Percentiles rank a stretch among this genome's conserved stretches.
These are phyloP conservation scores for Corythaeola cristata DNA, from an alignment of 2,113 vertebrate species.

Conservation along the genomic window DNA sequence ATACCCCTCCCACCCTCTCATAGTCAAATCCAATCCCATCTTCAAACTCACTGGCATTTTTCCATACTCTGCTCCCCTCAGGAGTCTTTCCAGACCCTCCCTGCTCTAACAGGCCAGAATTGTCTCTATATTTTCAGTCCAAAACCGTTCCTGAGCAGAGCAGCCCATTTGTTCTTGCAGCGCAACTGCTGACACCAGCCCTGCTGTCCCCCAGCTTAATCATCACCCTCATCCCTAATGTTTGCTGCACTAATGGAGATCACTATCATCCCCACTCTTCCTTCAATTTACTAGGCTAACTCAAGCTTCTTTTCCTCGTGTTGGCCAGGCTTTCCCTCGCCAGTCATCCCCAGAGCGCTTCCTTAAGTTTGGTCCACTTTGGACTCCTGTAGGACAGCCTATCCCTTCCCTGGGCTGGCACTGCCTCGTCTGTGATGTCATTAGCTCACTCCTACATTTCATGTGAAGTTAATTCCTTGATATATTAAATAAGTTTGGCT, in stretches of 20 bases:
- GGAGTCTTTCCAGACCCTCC: neutral
- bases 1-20: neutral
- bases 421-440: neutral
- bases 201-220: neutral
- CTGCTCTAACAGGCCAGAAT: neutral
- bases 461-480: neutral
- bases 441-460: neutral
- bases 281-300: neutral
- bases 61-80: rapidly evolving
- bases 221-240: neutral
- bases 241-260: neutral
- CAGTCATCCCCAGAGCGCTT: neutral
- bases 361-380: neutral
- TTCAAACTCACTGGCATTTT: neutral
- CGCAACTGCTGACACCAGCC: neutral
- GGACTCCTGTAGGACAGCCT: neutral
- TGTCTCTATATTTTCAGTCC: neutral
- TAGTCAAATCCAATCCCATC: neutral
- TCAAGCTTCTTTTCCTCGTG: rapidly evolving
- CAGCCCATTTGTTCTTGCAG: neutral
- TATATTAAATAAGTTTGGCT: neutral
- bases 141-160: neutral
- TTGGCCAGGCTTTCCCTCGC: neutral
- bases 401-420: neutral
- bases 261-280: neutral